phyloP scores from a whole-genome alignment of 2,797 vertebrate species.

The Lepus oiostolus region DNA sequence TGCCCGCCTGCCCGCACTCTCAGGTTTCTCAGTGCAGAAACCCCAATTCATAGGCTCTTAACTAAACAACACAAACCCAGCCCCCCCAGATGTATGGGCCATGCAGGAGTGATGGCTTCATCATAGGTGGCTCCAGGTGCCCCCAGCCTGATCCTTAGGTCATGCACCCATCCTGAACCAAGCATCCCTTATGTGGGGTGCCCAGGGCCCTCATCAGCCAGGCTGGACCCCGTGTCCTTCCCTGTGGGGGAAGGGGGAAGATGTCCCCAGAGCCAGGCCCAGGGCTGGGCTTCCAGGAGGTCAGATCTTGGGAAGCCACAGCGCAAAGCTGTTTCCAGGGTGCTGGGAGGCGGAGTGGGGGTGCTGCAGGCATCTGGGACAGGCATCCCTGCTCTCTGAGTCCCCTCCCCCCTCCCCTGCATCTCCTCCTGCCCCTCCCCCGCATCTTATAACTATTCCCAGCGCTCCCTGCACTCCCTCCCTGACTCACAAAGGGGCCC shows the following conservation, averaged over 20 bases:
- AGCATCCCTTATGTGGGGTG: not conserved
- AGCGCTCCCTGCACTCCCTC: conserved; percentile 82
- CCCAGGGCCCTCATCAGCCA: not conserved
- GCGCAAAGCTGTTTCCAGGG: not conserved
- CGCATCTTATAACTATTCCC: conserved; percentile 69
- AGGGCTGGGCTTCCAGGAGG: not conserved
- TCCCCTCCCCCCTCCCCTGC: not conserved
- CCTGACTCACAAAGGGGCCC: conserved; percentile 88
- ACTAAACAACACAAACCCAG: not conserved
- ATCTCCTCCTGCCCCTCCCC: conserved; percentile 12
- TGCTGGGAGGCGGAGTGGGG: not conserved
- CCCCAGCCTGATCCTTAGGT: not conserved
- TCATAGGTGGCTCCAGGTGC: not conserved
- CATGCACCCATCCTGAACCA: not conserved
- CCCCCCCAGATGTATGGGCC: not conserved
- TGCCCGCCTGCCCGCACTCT: not conserved
- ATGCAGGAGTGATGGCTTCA: not conserved
- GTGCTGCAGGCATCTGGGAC: not conserved
- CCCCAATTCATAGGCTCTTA: not conserved
- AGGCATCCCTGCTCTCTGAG: conserved; percentile 10
- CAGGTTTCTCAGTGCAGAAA: conserved; percentile 20
- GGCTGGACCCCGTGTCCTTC: not conserved
- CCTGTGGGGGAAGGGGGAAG: rapidly evolving
- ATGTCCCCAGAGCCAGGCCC: not conserved
- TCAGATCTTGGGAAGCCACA: not conserved